phyloP scores from a whole-genome alignment of 2,797 vertebrate species.

The Falco biarmicus region DNA sequence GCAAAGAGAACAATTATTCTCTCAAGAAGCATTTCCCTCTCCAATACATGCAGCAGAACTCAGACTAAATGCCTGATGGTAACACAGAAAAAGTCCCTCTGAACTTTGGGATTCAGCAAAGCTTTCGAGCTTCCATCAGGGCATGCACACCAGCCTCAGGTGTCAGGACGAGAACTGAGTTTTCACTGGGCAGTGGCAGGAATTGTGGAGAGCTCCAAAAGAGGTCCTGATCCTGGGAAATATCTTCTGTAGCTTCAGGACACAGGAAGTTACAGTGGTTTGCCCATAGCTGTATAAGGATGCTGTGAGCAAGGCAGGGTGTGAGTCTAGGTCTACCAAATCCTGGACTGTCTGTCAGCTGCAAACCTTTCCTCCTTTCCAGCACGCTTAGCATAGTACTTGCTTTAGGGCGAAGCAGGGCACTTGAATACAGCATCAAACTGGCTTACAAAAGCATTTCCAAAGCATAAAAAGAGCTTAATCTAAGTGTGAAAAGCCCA shows the following conservation, averaged over 20 bases:
- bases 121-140: neutral
- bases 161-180: neutral
- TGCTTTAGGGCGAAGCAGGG: neutral
- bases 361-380: neutral
- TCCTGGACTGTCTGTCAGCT: neutral
- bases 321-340: neutral
- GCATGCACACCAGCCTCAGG: neutral
- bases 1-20: neutral
- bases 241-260: neutral
- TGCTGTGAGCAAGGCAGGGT: neutral
- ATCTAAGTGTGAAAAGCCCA: neutral
- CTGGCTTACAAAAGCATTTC: neutral
- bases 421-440: neutral
- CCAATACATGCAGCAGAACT: neutral
- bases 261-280: neutral
- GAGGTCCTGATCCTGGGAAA: neutral
- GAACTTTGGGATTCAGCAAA: neutral
- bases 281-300: neutral
- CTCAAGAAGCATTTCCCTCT: neutral
- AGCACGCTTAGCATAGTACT: neutral
- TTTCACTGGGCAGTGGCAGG: neutral
- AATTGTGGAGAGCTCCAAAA: neutral
- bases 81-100: neutral
- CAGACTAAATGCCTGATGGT: neutral
- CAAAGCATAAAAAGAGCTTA: neutral